Evolutionary conservation across 2,797 vertebrate genomes (phyloP).

Genomic region (Oreonectes daqikongensis): DNA sequence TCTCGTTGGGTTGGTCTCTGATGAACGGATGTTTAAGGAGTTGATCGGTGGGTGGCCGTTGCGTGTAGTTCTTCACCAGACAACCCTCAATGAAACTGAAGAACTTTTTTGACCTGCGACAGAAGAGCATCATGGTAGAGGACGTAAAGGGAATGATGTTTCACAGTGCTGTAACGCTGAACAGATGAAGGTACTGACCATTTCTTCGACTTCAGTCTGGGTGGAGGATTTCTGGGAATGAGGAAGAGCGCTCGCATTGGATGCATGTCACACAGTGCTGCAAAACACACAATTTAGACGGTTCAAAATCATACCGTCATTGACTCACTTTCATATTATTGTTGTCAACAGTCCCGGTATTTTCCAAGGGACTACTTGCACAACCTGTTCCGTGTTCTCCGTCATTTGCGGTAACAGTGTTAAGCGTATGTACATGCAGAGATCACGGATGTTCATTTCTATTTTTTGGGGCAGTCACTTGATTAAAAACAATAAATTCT

Average conservation of each 20-base stretch:
- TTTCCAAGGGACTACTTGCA: too few species aligned
- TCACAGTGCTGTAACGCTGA: background rate
- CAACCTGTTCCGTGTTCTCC: too few species aligned
- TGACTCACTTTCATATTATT: too few species aligned
- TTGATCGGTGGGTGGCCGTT: constrained; percentile 94
- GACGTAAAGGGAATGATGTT: background rate
- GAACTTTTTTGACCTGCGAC: constrained; percentile 95
- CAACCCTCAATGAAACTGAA: constrained; percentile 98
- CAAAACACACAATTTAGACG: constrained; percentile 27
- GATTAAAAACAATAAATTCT: too few species aligned
- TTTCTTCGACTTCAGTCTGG: constrained; percentile 99
- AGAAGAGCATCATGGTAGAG: background rate
- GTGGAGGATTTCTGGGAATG: constrained; percentile 97
- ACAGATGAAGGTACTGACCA: constrained; percentile 77
- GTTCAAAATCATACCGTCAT: too few species aligned
- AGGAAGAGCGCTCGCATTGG: constrained; percentile 99
- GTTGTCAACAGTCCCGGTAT: too few species aligned
- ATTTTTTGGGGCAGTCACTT: too few species aligned
- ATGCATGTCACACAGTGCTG: constrained; percentile 99
- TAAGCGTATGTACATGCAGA: too few species aligned
- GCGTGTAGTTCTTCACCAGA: constrained; percentile 98
- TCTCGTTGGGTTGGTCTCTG: constrained; percentile 97
- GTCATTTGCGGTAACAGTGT: too few species aligned
- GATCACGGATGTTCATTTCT: too few species aligned
- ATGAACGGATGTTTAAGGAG: constrained; percentile 97